These are phyloP conservation scores for Sylvilagus floridanus DNA, from an alignment of 2,797 vertebrate genomes.

Conservation along the genomic window DNA sequence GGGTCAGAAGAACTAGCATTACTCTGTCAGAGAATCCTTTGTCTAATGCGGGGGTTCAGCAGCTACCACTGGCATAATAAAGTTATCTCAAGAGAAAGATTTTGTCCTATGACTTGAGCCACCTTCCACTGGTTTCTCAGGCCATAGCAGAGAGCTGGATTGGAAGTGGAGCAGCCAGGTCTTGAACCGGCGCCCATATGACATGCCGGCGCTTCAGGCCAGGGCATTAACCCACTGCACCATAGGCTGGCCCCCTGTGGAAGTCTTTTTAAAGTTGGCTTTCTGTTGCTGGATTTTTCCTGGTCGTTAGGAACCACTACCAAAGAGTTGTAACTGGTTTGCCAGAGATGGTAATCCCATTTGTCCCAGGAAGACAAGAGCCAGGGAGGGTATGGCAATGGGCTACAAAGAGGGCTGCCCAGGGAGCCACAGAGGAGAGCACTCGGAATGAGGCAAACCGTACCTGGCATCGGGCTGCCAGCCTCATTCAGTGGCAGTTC, in stretches of 20 bases:
- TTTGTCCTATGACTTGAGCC: not conserved
- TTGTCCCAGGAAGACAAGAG: not conserved
- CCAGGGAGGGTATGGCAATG: not conserved
- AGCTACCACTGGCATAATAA: not conserved
- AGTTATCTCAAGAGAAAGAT: conserved; percentile 33
- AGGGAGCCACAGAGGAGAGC: not conserved
- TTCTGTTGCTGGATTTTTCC: not conserved
- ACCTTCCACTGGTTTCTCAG: too few species aligned
- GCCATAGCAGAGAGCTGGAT: too few species aligned
- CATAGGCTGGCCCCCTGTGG: too few species aligned
- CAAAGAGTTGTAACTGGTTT: not conserved
- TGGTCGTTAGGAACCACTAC: not conserved
- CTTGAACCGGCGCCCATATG: too few species aligned
- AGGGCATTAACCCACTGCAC: too few species aligned
- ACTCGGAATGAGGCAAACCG: not conserved
- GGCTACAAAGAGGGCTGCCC: not conserved
- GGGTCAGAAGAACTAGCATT: conserved; percentile 10
- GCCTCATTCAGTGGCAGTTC: not conserved
- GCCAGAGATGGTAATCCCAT: not conserved
- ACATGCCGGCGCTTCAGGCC: too few species aligned
- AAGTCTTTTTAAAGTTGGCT: not conserved
- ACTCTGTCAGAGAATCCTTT: conserved; percentile 8
- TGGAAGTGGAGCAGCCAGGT: too few species aligned
- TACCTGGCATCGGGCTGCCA: not conserved
- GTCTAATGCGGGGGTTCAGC: not conserved